Base-by-base conservation (phyloP, 2,888 invertebrate genomes). In the Tenodera sinensis region DNA sequence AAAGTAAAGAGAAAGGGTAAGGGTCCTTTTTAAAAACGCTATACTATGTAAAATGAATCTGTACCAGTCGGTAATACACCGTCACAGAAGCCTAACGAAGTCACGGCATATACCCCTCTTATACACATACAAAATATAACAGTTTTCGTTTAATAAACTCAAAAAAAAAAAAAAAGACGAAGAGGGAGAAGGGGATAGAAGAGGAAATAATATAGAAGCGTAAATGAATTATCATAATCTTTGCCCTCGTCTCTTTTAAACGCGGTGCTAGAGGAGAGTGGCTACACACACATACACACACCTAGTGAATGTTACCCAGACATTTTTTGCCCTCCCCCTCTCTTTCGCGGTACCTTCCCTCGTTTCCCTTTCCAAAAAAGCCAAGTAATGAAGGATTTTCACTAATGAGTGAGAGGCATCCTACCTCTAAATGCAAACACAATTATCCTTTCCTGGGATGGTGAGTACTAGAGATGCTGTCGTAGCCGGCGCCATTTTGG, bases 311-410 rank as follows among this genome's bases (percentile, higher is more conserved):
- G 81, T 87, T 87, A 87, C 83, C 87, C 87, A 87, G 87, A 87
- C 88, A 88, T 54, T 86, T 83, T 83, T 86, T 25, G 3, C 30
- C 86, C 27, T 71, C 89, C 83, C 88, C 54, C 27, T n/a, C 34
- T 30, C 83, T 83, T 54, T 83, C 83, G 81, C 47, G n/a, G 42
- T 47, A 54, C 34, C 27, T 85, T n/a, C 71, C 81, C 28, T 30
- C 82, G 34, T 28, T 54, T n/a, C 87, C 47, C 85, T 83, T 82
- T 85, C 83, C 85, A 42, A 85, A 89, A 85, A 85, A 85, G 83
- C 85, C 85, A 89, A 88, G 88, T 83, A 89, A 86, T 89, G 89
- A 89, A 89, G 89, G 89, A 89, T 89, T 89, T 89, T 89, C 89
- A 87, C 89, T 89, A 89, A 89, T 89, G 89, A 89, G 83, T 71